Conservation (phyloP, 1,140 invertebrate species). For the Pogonomyrmex barbatus region DNA sequence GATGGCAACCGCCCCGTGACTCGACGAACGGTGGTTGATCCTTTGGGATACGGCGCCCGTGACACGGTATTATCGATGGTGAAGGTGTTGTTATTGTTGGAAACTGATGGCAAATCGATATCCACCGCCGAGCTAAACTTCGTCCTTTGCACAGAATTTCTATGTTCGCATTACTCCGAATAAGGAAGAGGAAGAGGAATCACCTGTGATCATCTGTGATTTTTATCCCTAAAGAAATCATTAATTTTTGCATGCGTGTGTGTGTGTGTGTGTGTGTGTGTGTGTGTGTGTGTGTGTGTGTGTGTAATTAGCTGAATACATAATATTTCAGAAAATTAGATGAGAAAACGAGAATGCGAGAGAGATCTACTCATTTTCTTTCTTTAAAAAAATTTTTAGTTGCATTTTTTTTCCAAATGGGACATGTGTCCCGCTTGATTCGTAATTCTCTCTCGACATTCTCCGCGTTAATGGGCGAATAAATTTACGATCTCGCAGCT, state of each 20-base stretch:
- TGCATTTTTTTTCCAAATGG: background rate
- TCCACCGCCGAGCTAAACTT: background rate
- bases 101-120: constrained; percentile 44
- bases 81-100: constrained; percentile 25
- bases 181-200: background rate
- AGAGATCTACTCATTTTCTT: background rate
- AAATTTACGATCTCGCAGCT: background rate
- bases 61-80: constrained; percentile 37
- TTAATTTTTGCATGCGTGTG: too few relatives aligned
- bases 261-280: accelerated
- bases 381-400: background rate
- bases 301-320: too few relatives aligned
- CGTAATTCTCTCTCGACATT: background rate
- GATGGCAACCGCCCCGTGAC: constrained; percentile 32
- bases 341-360: background rate
- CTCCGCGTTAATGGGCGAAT: background rate
- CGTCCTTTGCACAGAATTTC: background rate
- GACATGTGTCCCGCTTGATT: background rate
- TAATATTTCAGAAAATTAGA: constrained; percentile 1
- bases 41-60: constrained; percentile 8
- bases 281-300: too few relatives aligned
- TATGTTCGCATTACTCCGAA: background rate
- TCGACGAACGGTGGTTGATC: constrained; percentile 23
- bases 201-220: too few relatives aligned
- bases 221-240: too few relatives aligned